Conservation (phyloP, 2,113 vertebrate genomes). For the Austrofundulus limnaeus region DNA sequence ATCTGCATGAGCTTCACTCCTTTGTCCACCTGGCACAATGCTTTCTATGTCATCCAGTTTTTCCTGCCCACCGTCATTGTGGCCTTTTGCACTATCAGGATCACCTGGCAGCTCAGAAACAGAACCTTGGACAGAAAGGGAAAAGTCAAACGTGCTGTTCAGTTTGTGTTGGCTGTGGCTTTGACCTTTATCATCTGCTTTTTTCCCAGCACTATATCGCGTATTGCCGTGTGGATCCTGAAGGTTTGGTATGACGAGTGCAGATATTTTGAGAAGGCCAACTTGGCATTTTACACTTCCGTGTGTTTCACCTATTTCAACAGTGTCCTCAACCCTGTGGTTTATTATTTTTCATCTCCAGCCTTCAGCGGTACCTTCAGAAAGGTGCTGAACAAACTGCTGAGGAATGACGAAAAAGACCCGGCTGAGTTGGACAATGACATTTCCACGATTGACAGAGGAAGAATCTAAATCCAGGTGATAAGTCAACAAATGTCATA, state of each 20-base stretch:
- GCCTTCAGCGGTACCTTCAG: constrained; percentile 70
- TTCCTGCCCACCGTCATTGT: constrained; percentile 72
- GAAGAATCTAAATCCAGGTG: not conserved
- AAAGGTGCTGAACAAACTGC: constrained; percentile 61
- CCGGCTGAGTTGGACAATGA: not conserved
- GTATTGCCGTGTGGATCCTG: constrained; percentile 76
- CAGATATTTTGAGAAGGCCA: constrained; percentile 62
- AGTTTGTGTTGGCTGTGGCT: constrained; percentile 76
- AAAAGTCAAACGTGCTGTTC: constrained; percentile 78
- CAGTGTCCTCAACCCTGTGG: constrained; percentile 80
- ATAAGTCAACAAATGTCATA: not conserved
- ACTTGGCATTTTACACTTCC: constrained; percentile 75
- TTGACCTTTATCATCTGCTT: constrained; percentile 79
- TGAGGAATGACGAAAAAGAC: constrained; percentile 13
- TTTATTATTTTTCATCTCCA: constrained; percentile 82
- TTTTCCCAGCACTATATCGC: constrained; percentile 78
- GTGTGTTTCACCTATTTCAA: constrained; percentile 83
- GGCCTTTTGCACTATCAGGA: constrained; percentile 75
- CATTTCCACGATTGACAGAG: constrained; percentile 21
- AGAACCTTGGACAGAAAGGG: constrained; percentile 71
- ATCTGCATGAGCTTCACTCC: constrained; percentile 74
- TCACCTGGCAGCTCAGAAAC: constrained; percentile 75
- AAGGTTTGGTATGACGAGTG: constrained; percentile 74
- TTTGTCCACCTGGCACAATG: constrained; percentile 76
- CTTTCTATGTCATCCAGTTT: constrained; percentile 77